Conservation (phyloP, 2,113 vertebrate species). For the Verasper variegatus region DNA sequence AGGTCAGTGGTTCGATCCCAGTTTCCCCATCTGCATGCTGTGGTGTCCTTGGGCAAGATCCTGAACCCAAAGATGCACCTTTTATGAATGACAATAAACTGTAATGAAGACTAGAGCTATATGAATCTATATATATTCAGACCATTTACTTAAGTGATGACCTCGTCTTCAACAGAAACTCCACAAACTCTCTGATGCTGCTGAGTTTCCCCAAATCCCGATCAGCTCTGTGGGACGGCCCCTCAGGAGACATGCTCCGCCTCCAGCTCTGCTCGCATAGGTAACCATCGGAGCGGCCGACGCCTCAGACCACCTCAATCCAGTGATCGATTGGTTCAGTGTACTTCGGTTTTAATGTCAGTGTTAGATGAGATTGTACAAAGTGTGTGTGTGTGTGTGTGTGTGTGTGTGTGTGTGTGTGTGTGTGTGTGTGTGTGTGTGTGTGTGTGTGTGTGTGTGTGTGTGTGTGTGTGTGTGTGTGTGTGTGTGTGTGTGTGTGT, state of each 20-base stretch:
- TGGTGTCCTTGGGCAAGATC: too few species aligned
- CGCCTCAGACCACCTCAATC: too few species aligned
- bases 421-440: constrained; percentile 37
- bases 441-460: constrained; percentile 17
- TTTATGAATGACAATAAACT: too few species aligned
- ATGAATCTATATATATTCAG: too few species aligned
- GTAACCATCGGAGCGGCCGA: constrained; percentile 64
- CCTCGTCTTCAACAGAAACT: constrained; percentile 12
- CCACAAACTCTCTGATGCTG: constrained; percentile 60
- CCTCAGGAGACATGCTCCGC: constrained; percentile 83
- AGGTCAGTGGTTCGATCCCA: too few species aligned
- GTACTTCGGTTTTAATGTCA: too few species aligned
- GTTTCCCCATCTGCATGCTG: too few species aligned
- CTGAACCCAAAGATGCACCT: too few species aligned
- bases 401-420: constrained; percentile 36
- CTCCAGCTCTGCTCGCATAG: constrained; percentile 88
- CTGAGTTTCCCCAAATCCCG: constrained; percentile 89
- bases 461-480: constrained; percentile 19
- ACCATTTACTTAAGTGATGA: too few species aligned
- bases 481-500: too few species aligned
- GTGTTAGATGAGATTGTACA: background rate
- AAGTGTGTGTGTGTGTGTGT: constrained; percentile 14
- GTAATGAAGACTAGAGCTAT: too few species aligned
- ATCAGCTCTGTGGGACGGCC: constrained; percentile 89
- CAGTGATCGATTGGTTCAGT: too few species aligned